Conservation (phyloP, 2,113 vertebrate genomes). For the Odontophorus gujanensis region DNA sequence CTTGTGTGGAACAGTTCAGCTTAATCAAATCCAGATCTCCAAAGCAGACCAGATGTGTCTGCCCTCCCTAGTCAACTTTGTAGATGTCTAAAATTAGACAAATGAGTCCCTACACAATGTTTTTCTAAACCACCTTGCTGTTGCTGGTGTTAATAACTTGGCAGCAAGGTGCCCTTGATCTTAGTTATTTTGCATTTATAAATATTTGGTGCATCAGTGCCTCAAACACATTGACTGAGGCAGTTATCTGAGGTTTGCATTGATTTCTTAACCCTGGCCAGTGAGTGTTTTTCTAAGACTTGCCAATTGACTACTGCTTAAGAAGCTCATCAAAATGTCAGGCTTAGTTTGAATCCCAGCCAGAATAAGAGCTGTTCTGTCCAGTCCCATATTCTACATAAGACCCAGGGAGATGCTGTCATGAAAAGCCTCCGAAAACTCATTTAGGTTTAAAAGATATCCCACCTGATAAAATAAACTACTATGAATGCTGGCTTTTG, state of each 20-base stretch:
- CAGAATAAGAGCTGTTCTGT: neutral
- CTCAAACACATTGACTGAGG: slow-evolving; percentile 16
- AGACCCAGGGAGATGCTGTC: neutral
- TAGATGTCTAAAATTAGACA: neutral
- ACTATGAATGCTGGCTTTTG: neutral
- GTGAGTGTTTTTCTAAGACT: slow-evolving; percentile 41
- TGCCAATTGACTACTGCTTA: neutral
- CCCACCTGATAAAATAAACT: neutral
- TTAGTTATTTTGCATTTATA: slow-evolving; percentile 27
- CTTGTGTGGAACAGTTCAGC: slow-evolving; percentile 27
- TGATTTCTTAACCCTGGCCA: slow-evolving; percentile 39
- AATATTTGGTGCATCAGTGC: neutral
- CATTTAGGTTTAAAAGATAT: slow-evolving; percentile 9
- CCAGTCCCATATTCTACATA: neutral
- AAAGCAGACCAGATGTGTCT: slow-evolving; percentile 30
- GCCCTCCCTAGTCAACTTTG: slow-evolving; percentile 10
- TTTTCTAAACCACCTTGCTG: neutral
- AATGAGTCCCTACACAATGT: neutral
- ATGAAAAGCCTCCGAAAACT: neutral
- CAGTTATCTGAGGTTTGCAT: slow-evolving; percentile 28
- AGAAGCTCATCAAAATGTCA: slow-evolving; percentile 47
- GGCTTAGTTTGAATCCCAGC: neutral
- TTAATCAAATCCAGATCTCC: slow-evolving; percentile 20
- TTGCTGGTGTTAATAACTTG: slow-evolving; percentile 35
- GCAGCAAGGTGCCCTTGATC: slow-evolving; percentile 59